A percentile compares a stretch with the other conserved stretches of the same genome.
phyloP scores from a whole-genome alignment of 2,797 vertebrate species.

The Coluber constrictor region DNA sequence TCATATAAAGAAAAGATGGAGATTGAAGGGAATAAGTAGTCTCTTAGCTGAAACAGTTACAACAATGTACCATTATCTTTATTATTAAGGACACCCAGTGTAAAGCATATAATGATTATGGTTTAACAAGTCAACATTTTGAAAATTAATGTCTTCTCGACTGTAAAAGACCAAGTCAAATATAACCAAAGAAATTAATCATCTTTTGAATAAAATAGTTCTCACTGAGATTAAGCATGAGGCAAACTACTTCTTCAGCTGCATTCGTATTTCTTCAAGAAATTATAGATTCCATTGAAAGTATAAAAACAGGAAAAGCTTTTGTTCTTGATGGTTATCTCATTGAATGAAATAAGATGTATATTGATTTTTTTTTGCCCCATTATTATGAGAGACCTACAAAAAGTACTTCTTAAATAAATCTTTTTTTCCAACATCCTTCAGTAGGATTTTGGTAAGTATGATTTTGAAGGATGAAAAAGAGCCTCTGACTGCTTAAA shows the following conservation, averaged over 20 bases:
- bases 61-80: not conserved
- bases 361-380: not conserved
- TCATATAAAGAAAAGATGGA: not conserved
- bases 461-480: not conserved
- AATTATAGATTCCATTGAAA: not conserved
- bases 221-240: not conserved
- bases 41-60: not conserved
- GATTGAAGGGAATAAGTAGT: not conserved
- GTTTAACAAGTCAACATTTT: not conserved
- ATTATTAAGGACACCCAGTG: not conserved
- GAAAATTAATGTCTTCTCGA: not conserved
- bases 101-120: not conserved
- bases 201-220: not conserved
- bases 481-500: not conserved
- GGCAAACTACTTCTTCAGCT: not conserved
- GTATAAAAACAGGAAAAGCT: not conserved
- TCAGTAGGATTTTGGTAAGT: not conserved
- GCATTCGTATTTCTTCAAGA: not conserved
- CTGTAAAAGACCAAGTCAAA: not conserved
- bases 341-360: not conserved
- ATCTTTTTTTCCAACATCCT: not conserved
- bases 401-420: not conserved
- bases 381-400: not conserved
- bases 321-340: not conserved
- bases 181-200: not conserved